Base-by-base conservation (phyloP, 2,888 invertebrate genomes). In the Dendrolimus pini region DNA sequence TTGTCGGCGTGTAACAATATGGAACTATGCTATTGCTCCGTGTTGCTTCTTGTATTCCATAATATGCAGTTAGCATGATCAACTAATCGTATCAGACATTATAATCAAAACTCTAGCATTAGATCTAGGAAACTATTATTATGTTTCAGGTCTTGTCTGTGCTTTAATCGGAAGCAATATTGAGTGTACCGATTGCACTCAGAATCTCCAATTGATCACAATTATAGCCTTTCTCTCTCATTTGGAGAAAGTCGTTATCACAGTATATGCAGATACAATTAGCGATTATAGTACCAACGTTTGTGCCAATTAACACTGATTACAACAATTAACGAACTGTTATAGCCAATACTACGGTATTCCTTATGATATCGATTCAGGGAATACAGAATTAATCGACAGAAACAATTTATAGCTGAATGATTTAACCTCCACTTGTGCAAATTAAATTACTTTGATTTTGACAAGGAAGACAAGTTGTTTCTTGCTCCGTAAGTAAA, bases 181-280 rank as follows among this genome's bases (percentile, higher is more conserved):
- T 68, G 72, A 72, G 75, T 75, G 74, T 75, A 80, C 80, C 78
- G 81, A 85, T 88, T 85, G 81, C 78, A 76, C 75, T 80, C 71
- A 78, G 82, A 30, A 30, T 82, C 80, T 80, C 69, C 74, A 83
- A 83, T 75, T 76, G 77, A 85, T 85, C 82, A 81, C 68, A 72
- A 60, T 66, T 62, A 65, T 70, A 65, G 68, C 72, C 74, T 30
- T 30, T 30, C 30, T 30, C 79, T 73, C 72, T 74, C 69, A 71
- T 72, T 80, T 66, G 70, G 84, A 81, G 89, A 89, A 89, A 88
- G 87, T 82, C 77, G 52, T 54, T 55, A 41, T 55, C 52, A 2
- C n/a, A 56, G 56, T 10, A 56, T 52, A 56, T 47, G 12, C 47
- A 3, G 47, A 47, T 47, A 47, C 47, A 47, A 47, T 47, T 47